Base-by-base conservation (phyloP, 2,888 invertebrate species). In the Epistrophe grossulariae region DNA sequence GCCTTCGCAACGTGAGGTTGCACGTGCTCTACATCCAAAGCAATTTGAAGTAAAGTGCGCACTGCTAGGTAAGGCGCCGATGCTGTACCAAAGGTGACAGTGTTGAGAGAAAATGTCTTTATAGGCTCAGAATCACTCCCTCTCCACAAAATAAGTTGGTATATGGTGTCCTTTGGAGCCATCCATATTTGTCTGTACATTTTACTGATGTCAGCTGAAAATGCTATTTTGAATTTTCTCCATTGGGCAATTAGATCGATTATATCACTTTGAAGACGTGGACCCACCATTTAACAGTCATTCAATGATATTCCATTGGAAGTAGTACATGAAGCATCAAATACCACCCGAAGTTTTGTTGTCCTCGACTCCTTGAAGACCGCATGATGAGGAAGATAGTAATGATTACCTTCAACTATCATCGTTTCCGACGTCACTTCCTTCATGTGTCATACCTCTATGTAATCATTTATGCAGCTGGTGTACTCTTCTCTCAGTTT, bases 301-400 rank as follows among this genome's bases (percentile, higher is more conserved):
- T 40, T 40, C 40, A 40, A 40, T 40, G 40, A 40, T 13, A 40
- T 0, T 2, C 40, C 40, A 40, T 2, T 40, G 13, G 40, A 45
- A 8, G 66, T 57, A 0, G 17, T 15, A 52, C 43, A 70, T 9
- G 70, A 70, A 0, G 31, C 66, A 50, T 68, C 35, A 38, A 77
- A 77, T 6, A 68, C 77, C 0, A 68, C 59, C 1, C 66, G 35
- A 13, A 77, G 19, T 45, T 68, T 68, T 17, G 77, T 77, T 38
- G 68, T 68, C 2, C 19, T 68, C 1, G 50, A 68, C 17, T 68
- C 52, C 35, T 68, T 68, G 11, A 31, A 50, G 0, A 38, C 78
- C 10, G 17, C 59, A 35, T 57, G 66, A 7, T 70, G 60, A 2
- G 40, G 52, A 0, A 70, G 52, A 17, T 50, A 78, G 9, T 71